Evolutionary conservation across 2,888 invertebrate species (phyloP).

Genomic region (Lapara coniferarum): DNA sequence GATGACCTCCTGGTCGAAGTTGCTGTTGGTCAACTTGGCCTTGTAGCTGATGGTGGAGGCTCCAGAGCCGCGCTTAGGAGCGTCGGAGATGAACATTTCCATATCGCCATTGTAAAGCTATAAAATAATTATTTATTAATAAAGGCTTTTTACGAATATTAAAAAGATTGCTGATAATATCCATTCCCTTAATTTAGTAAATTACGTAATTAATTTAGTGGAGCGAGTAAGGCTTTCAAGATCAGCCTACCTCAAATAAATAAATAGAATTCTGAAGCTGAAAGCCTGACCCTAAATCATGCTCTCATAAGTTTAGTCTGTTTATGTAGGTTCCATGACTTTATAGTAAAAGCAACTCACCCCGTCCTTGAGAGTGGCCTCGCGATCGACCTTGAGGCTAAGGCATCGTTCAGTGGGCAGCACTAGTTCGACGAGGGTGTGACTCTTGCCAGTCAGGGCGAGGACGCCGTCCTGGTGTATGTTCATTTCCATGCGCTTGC

Average conservation of each 20-base stretch:
- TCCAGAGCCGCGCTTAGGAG: constrained; percentile 63
- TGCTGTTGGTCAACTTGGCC: constrained; percentile 59
- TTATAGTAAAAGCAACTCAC: constrained; percentile 48
- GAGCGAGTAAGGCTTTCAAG: too few species aligned
- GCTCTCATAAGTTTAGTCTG: too few species aligned
- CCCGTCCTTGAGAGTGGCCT: constrained; percentile 51
- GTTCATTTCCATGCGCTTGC: constrained; percentile 70
- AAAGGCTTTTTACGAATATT: too few species aligned
- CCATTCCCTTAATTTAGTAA: too few species aligned
- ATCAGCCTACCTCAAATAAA: too few species aligned
- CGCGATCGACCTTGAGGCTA: constrained; percentile 64
- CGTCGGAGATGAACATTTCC: constrained; percentile 60
- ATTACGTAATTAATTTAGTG: too few species aligned
- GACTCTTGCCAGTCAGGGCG: constrained; percentile 53
- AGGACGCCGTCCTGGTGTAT: constrained; percentile 54
- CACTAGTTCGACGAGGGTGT: constrained; percentile 65
- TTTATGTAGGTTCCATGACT: too few species aligned
- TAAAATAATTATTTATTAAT: neutral
- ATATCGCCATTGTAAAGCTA: constrained; percentile 64
- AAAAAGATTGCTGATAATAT: too few species aligned
- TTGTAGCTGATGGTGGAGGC: constrained; percentile 66
- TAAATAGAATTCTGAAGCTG: too few species aligned
- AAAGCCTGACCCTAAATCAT: too few species aligned
- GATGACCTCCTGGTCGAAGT: constrained; percentile 56
- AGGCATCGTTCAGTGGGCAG: constrained; percentile 74